Base-by-base conservation (phyloP, 2,888 invertebrate species). In the Synanthedon myopaeformis region DNA sequence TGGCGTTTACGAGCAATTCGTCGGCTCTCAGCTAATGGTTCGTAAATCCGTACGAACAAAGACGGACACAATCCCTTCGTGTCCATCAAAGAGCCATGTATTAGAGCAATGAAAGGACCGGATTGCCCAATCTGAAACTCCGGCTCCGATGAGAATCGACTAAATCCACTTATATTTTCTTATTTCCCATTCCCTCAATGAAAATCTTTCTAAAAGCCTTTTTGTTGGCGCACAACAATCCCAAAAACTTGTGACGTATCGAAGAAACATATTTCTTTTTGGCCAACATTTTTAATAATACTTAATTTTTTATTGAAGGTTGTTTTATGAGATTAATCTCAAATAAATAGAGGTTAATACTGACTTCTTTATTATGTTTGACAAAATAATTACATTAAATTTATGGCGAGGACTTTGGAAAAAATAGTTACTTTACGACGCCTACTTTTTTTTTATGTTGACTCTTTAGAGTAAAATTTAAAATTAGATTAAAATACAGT, bases 131-230 rank as follows among this genome's bases (percentile, higher is more conserved):
- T 67, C 62, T 63, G 58, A 59, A 59, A 49, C 49, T 49, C 19
- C 19, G 23, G 19, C 19, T 23, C 49, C 49, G 49, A 49, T 49
- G 49, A 49, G 49, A 49, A 49, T 49, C 49, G 23, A 72, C 67
- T 64, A 70, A 74, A 74, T 74, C 74, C 69, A 69, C 66, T 70
- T 65, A 70, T 66, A 69, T 70, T 73, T 72, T 66, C 69, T 72
- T 73, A 73, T 74, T 72, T 64, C 61, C 58, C 59, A 60, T 60
- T 67, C 66, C 64, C 64, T 70, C 65, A 70, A 71, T 71, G 69
- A 73, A 70, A 75, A 71, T 73, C 70, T 71, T 64, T 64, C 63
- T 69, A 66, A 74, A 72, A 74, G 69, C 64, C 62, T 67, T 70
- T 76, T 78, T 76, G 74, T 77, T 72, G 71, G 72, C 66, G 58